Conservation (phyloP, 1,140 invertebrate species). For the Lutraria rhynchaena region DNA sequence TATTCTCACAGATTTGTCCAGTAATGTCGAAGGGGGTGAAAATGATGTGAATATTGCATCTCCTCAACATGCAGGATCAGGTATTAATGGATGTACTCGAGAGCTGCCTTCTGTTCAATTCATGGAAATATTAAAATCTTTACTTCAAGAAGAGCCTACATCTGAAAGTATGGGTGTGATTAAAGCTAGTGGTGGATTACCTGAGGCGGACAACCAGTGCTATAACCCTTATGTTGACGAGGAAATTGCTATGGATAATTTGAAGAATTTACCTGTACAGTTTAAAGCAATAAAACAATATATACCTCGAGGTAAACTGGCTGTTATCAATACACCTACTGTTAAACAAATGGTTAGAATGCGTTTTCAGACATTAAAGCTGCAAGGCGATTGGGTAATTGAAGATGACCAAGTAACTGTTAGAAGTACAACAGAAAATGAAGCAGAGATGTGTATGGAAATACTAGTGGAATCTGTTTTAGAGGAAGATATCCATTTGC, state of each 20-base stretch:
- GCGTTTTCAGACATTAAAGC: neutral
- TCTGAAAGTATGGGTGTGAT: too few relatives aligned
- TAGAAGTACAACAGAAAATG: neutral
- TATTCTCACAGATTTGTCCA: too few relatives aligned
- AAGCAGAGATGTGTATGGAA: constrained; percentile 3
- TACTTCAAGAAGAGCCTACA: neutral
- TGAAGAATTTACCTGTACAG: neutral
- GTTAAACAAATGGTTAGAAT: neutral
- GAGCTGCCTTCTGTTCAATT: neutral
- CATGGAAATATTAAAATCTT: constrained; percentile 1
- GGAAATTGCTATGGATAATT: neutral
- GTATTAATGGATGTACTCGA: too few relatives aligned
- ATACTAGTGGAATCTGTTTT: neutral
- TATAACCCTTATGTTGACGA: neutral
- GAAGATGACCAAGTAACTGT: neutral
- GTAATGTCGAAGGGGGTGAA: too few relatives aligned
- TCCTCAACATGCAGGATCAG: too few relatives aligned
- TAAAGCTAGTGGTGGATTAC: neutral
- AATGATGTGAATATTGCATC: too few relatives aligned
- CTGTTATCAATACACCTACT: neutral
- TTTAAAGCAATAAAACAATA: neutral
- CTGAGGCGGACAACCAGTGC: neutral
- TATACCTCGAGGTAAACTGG: neutral
- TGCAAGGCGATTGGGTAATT: neutral
- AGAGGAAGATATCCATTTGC: neutral